Percentiles rank a stretch among this genome's conserved stretches.
Conservation (phyloP, 64 coral and sea anemone species). For the Cladopsammia gracilis region DNA sequence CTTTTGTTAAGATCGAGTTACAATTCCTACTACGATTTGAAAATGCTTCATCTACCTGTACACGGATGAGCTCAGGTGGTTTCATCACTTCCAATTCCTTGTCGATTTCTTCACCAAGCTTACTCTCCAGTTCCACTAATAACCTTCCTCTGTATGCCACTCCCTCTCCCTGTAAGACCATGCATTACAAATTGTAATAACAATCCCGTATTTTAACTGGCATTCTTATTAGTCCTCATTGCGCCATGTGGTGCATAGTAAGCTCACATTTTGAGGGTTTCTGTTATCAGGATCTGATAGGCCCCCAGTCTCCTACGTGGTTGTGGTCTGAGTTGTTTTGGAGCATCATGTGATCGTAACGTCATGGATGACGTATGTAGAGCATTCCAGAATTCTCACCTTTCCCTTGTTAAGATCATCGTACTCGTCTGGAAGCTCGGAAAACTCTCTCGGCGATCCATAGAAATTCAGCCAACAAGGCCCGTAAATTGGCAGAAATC, state of each 20-base stretch:
- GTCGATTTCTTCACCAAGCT: conserved; percentile 78
- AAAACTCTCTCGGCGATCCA: conserved; percentile 93
- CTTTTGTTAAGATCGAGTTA: too few species aligned
- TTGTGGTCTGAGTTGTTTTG: too few species aligned
- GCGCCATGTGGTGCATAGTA: too few species aligned
- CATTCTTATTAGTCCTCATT: too few species aligned
- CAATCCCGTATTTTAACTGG: not conserved
- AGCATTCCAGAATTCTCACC: conserved; percentile 13
- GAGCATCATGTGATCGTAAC: too few species aligned
- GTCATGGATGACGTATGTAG: not conserved
- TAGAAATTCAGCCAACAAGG: conserved; percentile 94
- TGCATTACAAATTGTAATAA: not conserved
- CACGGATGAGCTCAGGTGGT: conserved; percentile 79
- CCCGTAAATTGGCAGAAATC: conserved; percentile 90
- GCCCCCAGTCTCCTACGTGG: too few species aligned
- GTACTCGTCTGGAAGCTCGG: conserved; percentile 86
- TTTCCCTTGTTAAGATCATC: conserved; percentile 87
- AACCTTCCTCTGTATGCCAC: conserved; percentile 94
- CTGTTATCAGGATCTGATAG: too few species aligned
- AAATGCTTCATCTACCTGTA: conserved; percentile 47
- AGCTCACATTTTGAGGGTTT: too few species aligned
- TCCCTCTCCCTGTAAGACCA: conserved; percentile 80
- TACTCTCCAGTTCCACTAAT: conserved; percentile 84
- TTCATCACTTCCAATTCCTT: conserved; percentile 63
- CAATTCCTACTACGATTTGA: not conserved